A percentile compares a stretch with the other conserved stretches of the same genome.
Conservation (phyloP, 2,113 vertebrate species). For the Promerops cafer region DNA sequence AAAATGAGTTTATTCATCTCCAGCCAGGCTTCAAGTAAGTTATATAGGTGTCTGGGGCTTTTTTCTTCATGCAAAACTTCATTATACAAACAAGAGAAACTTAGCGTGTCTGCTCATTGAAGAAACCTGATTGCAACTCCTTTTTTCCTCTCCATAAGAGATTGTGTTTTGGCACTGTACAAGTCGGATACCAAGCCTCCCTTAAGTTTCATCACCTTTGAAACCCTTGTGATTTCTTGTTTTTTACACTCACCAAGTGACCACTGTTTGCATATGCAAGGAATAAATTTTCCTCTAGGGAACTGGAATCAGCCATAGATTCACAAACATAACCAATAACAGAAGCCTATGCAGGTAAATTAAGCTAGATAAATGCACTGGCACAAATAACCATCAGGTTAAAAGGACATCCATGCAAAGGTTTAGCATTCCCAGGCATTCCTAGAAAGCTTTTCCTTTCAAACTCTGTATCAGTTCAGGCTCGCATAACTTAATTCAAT, state of each 20-base stretch:
- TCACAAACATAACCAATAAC: neutral
- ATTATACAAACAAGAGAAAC: conserved; percentile 1
- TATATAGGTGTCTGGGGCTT: neutral
- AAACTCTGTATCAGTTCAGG: neutral
- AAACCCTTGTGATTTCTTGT: neutral
- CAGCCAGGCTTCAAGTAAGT: conserved; percentile 7
- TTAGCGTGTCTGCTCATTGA: neutral
- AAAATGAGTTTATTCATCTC: conserved; percentile 19
- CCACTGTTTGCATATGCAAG: neutral
- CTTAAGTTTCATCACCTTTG: neutral
- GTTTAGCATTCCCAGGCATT: neutral
- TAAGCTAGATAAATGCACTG: neutral
- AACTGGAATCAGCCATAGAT: neutral
- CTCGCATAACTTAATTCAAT: neutral
- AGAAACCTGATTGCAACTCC: neutral
- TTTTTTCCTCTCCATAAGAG: neutral
- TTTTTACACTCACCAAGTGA: neutral
- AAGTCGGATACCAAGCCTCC: neutral
- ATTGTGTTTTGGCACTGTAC: neutral
- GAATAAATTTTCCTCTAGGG: neutral
- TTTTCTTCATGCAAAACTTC: neutral
- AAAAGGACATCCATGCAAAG: neutral
- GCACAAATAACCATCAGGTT: neutral
- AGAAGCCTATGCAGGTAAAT: neutral
- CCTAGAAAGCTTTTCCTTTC: neutral